phyloP scores from a whole-genome alignment of 2,113 vertebrate genomes.

The Siniperca chuatsi region DNA sequence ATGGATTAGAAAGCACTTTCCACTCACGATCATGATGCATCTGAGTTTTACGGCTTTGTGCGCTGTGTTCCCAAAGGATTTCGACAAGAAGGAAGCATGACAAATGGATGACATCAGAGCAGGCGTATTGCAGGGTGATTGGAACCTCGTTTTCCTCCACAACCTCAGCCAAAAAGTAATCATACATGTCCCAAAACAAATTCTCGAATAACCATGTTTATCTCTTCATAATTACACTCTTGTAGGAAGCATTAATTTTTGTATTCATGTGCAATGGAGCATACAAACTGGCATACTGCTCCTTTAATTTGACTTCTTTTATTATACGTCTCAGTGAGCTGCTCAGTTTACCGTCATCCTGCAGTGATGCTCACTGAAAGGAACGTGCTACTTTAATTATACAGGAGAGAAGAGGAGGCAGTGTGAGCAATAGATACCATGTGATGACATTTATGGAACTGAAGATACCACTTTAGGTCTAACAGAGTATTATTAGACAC shows the following conservation, averaged over 20 bases:
- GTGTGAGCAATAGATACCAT: conserved; percentile 56
- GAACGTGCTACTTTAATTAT: conserved; percentile 66
- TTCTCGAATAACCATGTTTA: conserved; percentile 51
- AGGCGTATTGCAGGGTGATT: conserved; percentile 59
- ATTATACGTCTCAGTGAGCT: conserved; percentile 38
- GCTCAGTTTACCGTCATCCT: conserved; percentile 53
- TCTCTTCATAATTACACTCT: conserved; percentile 63
- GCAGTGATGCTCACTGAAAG: conserved; percentile 41
- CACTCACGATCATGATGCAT: conserved; percentile 49
- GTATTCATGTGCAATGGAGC: conserved; percentile 27
- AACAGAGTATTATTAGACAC: conserved; percentile 59
- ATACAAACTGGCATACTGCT: conserved; percentile 32
- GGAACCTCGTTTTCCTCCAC: conserved; percentile 52
- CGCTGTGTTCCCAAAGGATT: conserved; percentile 34
- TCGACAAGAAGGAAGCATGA: conserved; percentile 57
- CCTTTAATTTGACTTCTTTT: conserved; percentile 45
- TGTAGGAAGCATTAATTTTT: conserved; percentile 52
- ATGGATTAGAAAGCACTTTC: conserved; percentile 56
- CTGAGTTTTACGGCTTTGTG: conserved; percentile 30
- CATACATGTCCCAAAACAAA: conserved; percentile 65
- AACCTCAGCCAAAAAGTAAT: conserved; percentile 61
- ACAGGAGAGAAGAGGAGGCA: conserved; percentile 44
- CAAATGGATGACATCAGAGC: conserved; percentile 75
- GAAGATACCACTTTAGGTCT: conserved; percentile 60
- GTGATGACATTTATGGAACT: conserved; percentile 65